phyloP scores from a whole-genome alignment of 2,113 vertebrate genomes.

The Pedetes capensis region DNA sequence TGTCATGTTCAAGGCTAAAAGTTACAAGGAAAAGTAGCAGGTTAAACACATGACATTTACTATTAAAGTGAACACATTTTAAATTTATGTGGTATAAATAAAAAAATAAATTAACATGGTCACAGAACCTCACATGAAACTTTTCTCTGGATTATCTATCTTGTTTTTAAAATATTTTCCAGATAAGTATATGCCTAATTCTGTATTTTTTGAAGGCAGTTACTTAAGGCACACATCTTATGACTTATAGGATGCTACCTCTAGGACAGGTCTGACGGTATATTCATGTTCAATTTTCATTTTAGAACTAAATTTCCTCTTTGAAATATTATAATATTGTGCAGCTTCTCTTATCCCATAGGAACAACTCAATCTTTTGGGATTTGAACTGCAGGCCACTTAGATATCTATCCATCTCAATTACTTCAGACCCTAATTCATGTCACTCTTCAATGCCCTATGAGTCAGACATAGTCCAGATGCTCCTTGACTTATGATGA shows the following conservation, averaged over 20 bases:
- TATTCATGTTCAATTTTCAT: neutral
- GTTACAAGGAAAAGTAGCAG: neutral
- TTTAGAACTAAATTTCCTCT: neutral
- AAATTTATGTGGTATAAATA: neutral
- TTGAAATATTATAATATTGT: neutral
- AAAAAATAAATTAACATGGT: neutral
- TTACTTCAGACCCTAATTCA: neutral
- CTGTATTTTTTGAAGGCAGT: neutral
- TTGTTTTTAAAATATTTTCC: neutral
- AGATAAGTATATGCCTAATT: neutral
- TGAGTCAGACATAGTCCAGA: neutral
- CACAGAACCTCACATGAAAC: neutral
- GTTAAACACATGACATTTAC: neutral
- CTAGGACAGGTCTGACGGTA: neutral
- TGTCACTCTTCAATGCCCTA: neutral
- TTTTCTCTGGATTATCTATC: neutral
- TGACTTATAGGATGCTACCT: neutral
- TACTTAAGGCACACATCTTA: neutral
- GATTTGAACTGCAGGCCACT: neutral
- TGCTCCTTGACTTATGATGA: neutral
- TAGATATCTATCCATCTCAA: neutral
- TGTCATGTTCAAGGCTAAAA: neutral
- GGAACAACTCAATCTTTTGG: neutral
- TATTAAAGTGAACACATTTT: neutral
- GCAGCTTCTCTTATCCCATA: neutral